These are phyloP conservation scores for Catocala fraxini DNA, from an alignment of 2,888 invertebrate genomes.

Conservation along the genomic window DNA sequence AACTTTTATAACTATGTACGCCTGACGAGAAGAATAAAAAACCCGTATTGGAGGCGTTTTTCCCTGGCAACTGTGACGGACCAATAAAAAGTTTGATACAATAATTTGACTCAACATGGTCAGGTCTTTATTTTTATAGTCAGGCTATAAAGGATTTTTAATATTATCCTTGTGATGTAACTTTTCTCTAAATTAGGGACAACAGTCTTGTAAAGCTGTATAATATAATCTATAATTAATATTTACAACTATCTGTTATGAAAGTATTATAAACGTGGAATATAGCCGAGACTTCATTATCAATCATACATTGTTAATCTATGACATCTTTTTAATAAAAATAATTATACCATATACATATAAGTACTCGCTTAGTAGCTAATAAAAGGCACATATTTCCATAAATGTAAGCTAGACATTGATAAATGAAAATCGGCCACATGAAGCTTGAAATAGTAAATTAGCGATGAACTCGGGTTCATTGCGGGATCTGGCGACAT, in stretches of 20 bases:
- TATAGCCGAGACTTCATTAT: conserved; percentile 32
- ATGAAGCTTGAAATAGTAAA: conserved; percentile 15
- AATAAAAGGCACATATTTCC: conserved; percentile 71
- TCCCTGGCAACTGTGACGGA: no score
- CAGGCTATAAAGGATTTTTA: conserved; percentile 13
- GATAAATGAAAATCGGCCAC: conserved; percentile 26
- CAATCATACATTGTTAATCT: conserved; percentile 16
- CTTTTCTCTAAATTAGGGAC: conserved; percentile 61
- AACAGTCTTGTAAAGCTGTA: conserved; percentile 74
- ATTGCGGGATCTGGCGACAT: not conserved
- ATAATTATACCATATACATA: conserved; percentile 42
- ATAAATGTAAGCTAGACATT: conserved; percentile 33
- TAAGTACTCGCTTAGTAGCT: conserved; percentile 62
- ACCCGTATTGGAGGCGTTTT: not conserved
- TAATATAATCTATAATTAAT: conserved; percentile 42
- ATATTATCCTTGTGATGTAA: conserved; percentile 58
- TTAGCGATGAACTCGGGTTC: not conserved
- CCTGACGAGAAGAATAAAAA: conserved; percentile 4
- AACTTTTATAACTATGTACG: conserved; percentile 6
- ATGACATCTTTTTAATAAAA: conserved; percentile 32
- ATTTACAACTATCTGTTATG: conserved; percentile 48
- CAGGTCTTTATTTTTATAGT: not conserved
- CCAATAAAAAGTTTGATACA: no score
- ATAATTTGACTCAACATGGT: no score
- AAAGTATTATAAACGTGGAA: conserved; percentile 48